A percentile compares a stretch with the other conserved stretches of the same genome.
Conservation (phyloP, 1,140 invertebrate genomes). For the Cydia pomonella region DNA sequence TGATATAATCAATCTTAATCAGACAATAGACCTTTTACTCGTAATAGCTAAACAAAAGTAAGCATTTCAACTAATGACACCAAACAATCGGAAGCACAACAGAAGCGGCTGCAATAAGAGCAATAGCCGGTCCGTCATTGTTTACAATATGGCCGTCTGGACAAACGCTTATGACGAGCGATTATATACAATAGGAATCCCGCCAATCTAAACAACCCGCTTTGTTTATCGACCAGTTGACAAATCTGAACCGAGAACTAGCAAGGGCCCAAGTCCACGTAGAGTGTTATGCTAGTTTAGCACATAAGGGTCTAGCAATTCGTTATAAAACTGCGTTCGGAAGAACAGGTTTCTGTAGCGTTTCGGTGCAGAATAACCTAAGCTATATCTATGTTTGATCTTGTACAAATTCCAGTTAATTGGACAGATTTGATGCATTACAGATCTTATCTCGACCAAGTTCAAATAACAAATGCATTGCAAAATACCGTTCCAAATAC, state of each 20-base stretch:
- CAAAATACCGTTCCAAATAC: slow-evolving; percentile 35
- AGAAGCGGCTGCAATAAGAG: slow-evolving; percentile 5
- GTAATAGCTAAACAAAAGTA: slow-evolving; percentile 1
- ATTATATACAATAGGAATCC: slow-evolving; percentile 45
- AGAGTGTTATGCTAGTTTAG: neutral
- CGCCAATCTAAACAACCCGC: slow-evolving; percentile 34
- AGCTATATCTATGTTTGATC: no score
- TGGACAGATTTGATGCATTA: neutral
- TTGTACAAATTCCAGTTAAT: no score
- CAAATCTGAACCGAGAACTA: neutral
- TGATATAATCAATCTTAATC: neutral
- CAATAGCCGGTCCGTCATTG: slow-evolving; percentile 31
- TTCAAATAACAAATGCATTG: slow-evolving; percentile 36
- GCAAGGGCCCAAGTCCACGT: neutral
- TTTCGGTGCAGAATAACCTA: neutral
- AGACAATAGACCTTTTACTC: slow-evolving; percentile 36
- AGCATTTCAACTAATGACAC: neutral
- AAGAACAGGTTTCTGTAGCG: neutral
- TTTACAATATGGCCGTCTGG: slow-evolving; percentile 37
- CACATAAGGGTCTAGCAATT: neutral
- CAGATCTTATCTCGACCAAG: neutral
- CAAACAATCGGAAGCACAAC: slow-evolving; percentile 27
- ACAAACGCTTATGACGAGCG: slow-evolving; percentile 39
- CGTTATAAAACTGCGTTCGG: neutral
- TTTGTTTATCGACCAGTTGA: slow-evolving; percentile 34